Evolutionary conservation across 2,113 vertebrate genomes (phyloP), one percentile per base, ranked within the genome.

Genomic region (Crotalus horridus): DNA sequence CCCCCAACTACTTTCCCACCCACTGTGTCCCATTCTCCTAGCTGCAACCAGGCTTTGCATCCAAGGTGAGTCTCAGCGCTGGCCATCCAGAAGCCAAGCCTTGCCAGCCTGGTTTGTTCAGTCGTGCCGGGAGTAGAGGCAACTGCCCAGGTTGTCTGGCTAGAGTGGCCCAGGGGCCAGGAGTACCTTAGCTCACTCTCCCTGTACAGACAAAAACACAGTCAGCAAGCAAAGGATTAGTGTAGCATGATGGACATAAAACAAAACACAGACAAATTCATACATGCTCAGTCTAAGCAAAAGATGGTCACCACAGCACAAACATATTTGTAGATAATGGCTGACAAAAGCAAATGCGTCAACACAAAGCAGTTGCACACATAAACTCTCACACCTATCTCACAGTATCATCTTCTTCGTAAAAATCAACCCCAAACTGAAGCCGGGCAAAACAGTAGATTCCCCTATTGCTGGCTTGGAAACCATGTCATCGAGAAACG

Each of bases 131-230:
- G 95, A 96, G 97, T 96, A 97, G 96, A 96, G 97, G 96, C 96
- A 96, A 95, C 95, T 96, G 97, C 96, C 97, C 97, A 97, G 97
- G 97, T 94, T 96, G 97, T 96, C 96, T 95, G 94, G 96, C 97
- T 98, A 98, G 96, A 98, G 97, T 95, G 97, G 95, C 97, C 97
- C 95, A 93, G 94, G 95, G 97, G 95, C 1, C 46, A 97, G 97
- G 97, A 95, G 97, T 96, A 97, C 97, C 98, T 98, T 98, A 98
- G 97, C 98, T 97, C 97, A 98, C 97, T 98, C 97, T 97, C 97
- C 98, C 98, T 98, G 98, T 98, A 98, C 98, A 98, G 98, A 98
- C 97, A 98, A 98, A 98, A 98, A 98, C 97, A 97, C 97, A 97
- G 97, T 98, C 98, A 98, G 98, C 97, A 97, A 98, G 98, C 98